phyloP scores from a whole-genome alignment of 2,797 vertebrate genomes.

The Dallia pectoralis region DNA sequence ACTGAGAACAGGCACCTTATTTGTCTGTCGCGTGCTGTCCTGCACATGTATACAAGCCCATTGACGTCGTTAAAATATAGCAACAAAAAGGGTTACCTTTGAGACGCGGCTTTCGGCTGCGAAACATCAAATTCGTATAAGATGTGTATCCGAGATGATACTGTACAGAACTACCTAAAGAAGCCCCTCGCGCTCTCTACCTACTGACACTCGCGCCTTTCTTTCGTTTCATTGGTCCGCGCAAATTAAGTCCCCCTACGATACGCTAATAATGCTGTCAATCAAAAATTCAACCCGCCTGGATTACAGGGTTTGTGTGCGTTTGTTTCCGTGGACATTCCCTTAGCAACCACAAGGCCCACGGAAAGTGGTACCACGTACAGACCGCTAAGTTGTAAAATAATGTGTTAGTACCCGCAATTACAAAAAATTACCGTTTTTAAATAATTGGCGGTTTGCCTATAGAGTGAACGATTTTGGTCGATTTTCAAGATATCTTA shows the following conservation, averaged over 20 bases:
- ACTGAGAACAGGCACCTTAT: not conserved
- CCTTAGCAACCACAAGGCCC: constrained; percentile 44
- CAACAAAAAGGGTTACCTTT: not conserved
- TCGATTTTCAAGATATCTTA: too few species aligned
- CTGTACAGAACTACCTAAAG: not conserved
- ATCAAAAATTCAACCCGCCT: constrained; percentile 10
- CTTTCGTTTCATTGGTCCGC: constrained; percentile 50
- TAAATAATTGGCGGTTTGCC: too few species aligned
- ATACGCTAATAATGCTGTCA: constrained; percentile 50
- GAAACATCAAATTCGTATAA: constrained; percentile 46
- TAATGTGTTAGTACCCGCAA: not conserved
- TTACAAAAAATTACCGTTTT: too few species aligned
- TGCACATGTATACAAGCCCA: not conserved
- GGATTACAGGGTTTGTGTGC: not conserved
- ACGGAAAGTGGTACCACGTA: not conserved
- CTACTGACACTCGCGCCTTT: constrained; percentile 27
- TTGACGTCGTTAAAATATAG: not conserved
- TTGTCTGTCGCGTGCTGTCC: not conserved
- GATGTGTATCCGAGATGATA: constrained; percentile 8
- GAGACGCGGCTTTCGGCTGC: not conserved
- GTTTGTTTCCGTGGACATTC: constrained; percentile 54
- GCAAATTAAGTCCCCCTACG: rapidly evolving
- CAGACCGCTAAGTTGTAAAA: too few species aligned
- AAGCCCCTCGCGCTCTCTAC: constrained; percentile 38
- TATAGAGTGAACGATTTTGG: too few species aligned